These are phyloP conservation scores for Nesometra sesokonis DNA, from an alignment of 35 echinoderm and acorn worm species.

Conservation along the genomic window DNA sequence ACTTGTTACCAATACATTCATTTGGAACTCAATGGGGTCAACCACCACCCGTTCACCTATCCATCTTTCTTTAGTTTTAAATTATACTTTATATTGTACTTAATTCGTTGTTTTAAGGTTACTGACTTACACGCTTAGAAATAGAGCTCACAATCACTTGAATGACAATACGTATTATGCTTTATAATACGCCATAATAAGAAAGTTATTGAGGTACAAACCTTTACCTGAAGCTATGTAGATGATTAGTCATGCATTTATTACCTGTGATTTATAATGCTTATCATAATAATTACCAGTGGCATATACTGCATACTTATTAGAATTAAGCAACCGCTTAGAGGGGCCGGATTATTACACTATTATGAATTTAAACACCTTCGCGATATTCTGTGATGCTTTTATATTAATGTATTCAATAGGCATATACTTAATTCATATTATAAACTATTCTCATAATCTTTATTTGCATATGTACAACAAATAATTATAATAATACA, in stretches of 20 bases:
- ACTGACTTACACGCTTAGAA: neutral
- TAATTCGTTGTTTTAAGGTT: neutral
- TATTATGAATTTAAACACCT: neutral
- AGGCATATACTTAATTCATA: too few relatives aligned
- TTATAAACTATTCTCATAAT: too few relatives aligned
- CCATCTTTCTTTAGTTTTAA: neutral
- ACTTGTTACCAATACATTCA: too few relatives aligned
- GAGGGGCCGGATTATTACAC: neutral
- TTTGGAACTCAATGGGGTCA: too few relatives aligned
- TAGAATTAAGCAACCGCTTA: neutral
- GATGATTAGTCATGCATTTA: neutral
- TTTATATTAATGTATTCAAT: too few relatives aligned
- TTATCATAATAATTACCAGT: neutral
- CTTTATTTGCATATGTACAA: too few relatives aligned
- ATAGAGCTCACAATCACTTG: neutral
- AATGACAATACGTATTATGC: neutral
- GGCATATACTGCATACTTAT: neutral
- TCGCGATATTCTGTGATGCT: too few relatives aligned
- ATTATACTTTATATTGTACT: neutral
- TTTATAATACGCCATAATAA: neutral
- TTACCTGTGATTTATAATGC: neutral
- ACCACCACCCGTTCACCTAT: neutral
- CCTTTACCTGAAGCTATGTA: neutral
- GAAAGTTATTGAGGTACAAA: neutral
- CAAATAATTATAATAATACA: too few relatives aligned